Base-by-base conservation (phyloP, 2,113 vertebrate genomes). In the Neoarius graeffei region DNA sequence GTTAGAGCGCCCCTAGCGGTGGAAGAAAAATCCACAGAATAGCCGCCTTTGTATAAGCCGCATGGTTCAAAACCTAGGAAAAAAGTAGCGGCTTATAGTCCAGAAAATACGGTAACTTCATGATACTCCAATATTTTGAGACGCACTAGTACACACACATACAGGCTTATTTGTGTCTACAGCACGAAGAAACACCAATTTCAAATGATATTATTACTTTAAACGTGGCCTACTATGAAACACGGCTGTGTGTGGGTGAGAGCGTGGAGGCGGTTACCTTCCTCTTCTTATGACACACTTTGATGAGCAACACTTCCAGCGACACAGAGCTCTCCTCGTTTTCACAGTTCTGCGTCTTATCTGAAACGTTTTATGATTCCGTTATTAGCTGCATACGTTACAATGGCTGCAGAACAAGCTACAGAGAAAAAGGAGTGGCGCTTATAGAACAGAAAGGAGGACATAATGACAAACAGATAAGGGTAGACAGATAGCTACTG, bases 211-310 rank as follows among this genome's bases (percentile, higher is more conserved):
- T 5, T 14, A 23, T 9, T 25, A n/a, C 20, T 76, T 48, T 27
- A 9, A 19, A 80, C 11, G 27, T 35, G 27, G 15, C 14, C n/a
- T 30, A 1, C n/a, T 30, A 1, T 57, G 52, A 8, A 57, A 19
- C 52, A 19, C 1, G 56, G 13, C 8, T 9, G 4, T 11, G 56
- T 81, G 80, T 81, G 80, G 27, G 56, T 13, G 27, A 42, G 27
- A 13, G 50, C 27, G 50, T 27, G 25, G 11, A 56, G 10, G 50
- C 7, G 52, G 27, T 48, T 96, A 99, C 98, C 98, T 99, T 99
- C 94, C 98, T 95, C 93, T 99, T 99, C 96, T 99, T 99, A 95
- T 99, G 98, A 95, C 98, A 99, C 95, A 99, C 98, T 96, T 99
- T 99, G 93, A 99, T 96, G 90, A 99, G 97, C 92, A 99, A 96